phyloP scores from a whole-genome alignment of 2,113 vertebrate genomes.

The Nematolebias whitei region DNA sequence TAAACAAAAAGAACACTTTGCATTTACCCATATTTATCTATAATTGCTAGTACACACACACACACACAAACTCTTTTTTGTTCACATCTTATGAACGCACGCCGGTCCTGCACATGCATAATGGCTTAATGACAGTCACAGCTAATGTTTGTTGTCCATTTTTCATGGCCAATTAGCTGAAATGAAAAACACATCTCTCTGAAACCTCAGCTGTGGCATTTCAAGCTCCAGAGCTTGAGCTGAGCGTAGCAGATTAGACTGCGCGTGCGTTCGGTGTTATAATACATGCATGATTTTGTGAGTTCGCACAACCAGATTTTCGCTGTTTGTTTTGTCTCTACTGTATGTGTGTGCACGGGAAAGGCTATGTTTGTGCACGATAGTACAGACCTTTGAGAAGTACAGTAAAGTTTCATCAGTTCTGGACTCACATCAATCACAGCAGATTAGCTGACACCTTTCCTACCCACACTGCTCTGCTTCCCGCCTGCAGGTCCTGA shows the following conservation, averaged over 20 bases:
- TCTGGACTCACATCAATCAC: slow-evolving; percentile 71
- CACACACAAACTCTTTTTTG: not conserved
- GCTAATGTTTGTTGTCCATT: slow-evolving; percentile 73
- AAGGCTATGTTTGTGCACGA: slow-evolving; percentile 2
- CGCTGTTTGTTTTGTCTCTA: not conserved
- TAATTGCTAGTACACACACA: slow-evolving; percentile 23
- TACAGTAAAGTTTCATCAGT: slow-evolving; percentile 65
- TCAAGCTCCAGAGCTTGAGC: slow-evolving; percentile 35
- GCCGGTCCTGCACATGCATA: slow-evolving; percentile 28
- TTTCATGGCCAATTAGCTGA: slow-evolving; percentile 68
- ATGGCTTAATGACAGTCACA: slow-evolving; percentile 52
- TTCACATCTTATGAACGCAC: slow-evolving; percentile 12
- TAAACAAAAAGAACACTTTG: slow-evolving; percentile 59
- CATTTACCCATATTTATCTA: slow-evolving; percentile 32
- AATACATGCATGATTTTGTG: slow-evolving; percentile 11
- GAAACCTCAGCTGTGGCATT: slow-evolving; percentile 47
- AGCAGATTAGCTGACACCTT: slow-evolving; percentile 72
- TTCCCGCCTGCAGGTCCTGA: slow-evolving; percentile 52
- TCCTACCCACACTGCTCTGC: slow-evolving; percentile 68
- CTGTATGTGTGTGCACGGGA: not conserved
- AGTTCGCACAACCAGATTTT: not conserved
- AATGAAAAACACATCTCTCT: slow-evolving; percentile 52
- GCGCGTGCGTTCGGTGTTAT: slow-evolving; percentile 12
- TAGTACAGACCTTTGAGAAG: slow-evolving; percentile 18
- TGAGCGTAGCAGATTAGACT: slow-evolving; percentile 19